Base-by-base conservation (phyloP, 2,113 vertebrate species). In the Hemibagrus wyckioides region DNA sequence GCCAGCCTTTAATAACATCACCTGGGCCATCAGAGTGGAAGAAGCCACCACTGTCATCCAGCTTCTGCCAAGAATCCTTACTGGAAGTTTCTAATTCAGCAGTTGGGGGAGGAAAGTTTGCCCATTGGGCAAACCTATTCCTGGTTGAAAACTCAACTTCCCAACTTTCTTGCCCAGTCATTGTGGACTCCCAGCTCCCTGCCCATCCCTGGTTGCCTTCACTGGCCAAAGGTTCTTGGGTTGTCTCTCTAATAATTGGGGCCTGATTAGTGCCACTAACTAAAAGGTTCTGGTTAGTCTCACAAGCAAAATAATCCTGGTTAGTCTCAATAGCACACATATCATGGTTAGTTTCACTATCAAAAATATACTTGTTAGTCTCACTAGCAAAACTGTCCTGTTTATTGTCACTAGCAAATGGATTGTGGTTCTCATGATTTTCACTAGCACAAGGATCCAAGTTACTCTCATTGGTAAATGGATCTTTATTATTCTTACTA, bases 101-200 rank as follows among this genome's bases (percentile, higher is more conserved):
- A 52, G 87, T 87, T 85, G 3, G 87, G 6, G 89, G 85, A 85
- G 93, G 91, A 87, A 94, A 94, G 85, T 94, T 92, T 23, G 92
- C 91, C 94, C 94, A 95, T 79, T 21, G 92, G 85, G 93, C 91
- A 90, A 93, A 92, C 88, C 92, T 92, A 89, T 93, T 94, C 48
- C 86, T 94, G 94, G 85, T 89, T 90, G 85, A 96, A 39, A 88
- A 85, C 86, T 94, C 93, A 89, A 91, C 89, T 90, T 10, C 50
- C 75, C 79, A 83, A 33, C 50, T 85, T 65, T 8, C 56, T 41
- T 88, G 76, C 50, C 36, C 56, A 85, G n/a, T 82, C 10, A 67
- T 86, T 80, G 50, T 71, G 23, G 76, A 71, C 52, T 88, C 88
- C 75, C 86, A 91, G 65, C 33, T 23, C 48, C 69, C 82, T 81